phyloP scores from a whole-genome alignment of 37 sponge, comb jelly and placozoan species.

The Mnemiopsis leidyi region DNA sequence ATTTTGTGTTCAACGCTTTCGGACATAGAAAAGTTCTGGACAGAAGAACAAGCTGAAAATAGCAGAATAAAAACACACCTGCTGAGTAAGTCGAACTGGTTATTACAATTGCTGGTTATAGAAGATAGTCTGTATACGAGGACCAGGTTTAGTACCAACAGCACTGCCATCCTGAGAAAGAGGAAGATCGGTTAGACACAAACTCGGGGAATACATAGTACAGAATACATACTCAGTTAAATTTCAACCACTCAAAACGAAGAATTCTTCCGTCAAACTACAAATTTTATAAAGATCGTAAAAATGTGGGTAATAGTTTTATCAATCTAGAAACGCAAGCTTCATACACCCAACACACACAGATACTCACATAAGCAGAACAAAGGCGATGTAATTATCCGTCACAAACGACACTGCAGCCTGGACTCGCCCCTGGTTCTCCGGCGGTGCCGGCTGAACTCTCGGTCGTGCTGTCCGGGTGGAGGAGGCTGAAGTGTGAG shows the following conservation, averaged over 20 bases:
- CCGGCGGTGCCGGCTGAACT: background rate
- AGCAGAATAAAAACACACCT: constrained; percentile 11
- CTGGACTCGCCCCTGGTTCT: background rate
- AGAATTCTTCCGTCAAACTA: too few relatives aligned
- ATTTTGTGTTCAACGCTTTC: too few relatives aligned
- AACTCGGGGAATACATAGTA: too few relatives aligned
- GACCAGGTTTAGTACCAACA: constrained; percentile 28
- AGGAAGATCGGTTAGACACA: too few relatives aligned
- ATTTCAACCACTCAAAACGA: too few relatives aligned
- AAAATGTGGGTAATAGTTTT: too few relatives aligned
- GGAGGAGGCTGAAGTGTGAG: constrained; percentile 35
- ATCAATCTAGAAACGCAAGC: too few relatives aligned
- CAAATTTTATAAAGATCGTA: too few relatives aligned
- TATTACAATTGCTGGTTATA: background rate
- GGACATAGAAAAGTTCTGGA: too few relatives aligned
- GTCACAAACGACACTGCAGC: constrained; percentile 30
- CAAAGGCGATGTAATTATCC: constrained; percentile 49
- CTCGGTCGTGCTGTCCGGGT: background rate
- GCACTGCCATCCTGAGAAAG: constrained; percentile 47
- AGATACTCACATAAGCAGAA: constrained; percentile 51
- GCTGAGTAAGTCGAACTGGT: constrained; percentile 9
- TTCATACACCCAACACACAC: too few relatives aligned
- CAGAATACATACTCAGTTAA: too few relatives aligned
- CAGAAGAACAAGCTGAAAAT: too few relatives aligned
- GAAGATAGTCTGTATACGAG: constrained; percentile 46